Percentiles rank a stretch among this genome's conserved stretches.
Evolutionary conservation across 2,797 vertebrate species (phyloP).

Genomic region (Pangasius djambal): DNA sequence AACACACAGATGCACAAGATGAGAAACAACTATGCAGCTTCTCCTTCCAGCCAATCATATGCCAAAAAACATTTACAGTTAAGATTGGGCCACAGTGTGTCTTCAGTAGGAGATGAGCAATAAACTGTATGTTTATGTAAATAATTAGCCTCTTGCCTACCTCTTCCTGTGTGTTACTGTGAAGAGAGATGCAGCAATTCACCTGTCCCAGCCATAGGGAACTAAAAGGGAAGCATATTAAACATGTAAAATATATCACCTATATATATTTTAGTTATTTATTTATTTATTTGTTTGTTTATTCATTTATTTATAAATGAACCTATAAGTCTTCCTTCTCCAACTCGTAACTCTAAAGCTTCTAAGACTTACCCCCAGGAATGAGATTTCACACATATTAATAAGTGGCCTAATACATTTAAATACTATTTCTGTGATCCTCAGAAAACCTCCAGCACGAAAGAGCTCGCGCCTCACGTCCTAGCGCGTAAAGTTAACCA

Average conservation of each 20-base stretch:
- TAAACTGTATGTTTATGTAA: background rate
- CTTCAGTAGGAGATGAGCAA: too few relatives aligned
- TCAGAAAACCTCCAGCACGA: background rate
- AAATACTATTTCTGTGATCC: background rate
- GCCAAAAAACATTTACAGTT: background rate
- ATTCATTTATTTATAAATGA: background rate
- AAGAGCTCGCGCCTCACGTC: background rate
- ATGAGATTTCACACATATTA: too few relatives aligned
- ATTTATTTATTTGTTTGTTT: background rate
- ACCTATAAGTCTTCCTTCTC: background rate
- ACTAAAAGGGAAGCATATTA: conserved; percentile 21
- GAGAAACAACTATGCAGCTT: background rate
- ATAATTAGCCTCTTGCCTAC: background rate
- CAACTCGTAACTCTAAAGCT: background rate
- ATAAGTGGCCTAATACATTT: background rate
- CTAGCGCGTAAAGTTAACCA: too few relatives aligned
- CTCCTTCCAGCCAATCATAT: background rate
- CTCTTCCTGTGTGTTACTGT: conserved; percentile 5
- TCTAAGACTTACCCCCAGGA: background rate
- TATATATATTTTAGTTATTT: background rate
- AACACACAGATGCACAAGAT: background rate
- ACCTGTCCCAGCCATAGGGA: conserved; percentile 31
- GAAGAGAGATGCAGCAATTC: background rate
- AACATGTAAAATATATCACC: background rate
- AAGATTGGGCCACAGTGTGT: background rate